phyloP scores from a whole-genome alignment of 2,888 invertebrate species.

The Dynastes maya region DNA sequence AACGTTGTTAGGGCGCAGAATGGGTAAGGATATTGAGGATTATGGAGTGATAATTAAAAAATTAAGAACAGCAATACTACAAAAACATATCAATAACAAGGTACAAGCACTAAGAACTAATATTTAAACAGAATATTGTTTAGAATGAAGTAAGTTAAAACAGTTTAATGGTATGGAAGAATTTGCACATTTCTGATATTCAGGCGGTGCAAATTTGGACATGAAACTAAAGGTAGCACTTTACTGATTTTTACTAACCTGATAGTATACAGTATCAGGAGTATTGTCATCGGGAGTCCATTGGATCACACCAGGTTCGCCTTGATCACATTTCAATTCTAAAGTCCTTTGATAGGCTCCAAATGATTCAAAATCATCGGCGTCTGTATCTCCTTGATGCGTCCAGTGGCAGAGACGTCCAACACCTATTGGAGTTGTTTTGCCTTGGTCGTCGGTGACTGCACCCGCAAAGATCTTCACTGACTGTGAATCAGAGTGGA shows the following conservation, averaged over 20 bases:
- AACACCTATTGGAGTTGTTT: slow-evolving; percentile 81
- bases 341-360: slow-evolving; percentile 92
- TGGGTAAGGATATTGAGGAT: too few relatives aligned
- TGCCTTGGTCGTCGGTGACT: slow-evolving; percentile 79
- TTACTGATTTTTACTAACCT: slow-evolving; percentile 72
- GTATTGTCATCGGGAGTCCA: slow-evolving; percentile 92
- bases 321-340: slow-evolving; percentile 86
- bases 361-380: slow-evolving; percentile 89
- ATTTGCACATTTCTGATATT: too few relatives aligned
- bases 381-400: slow-evolving; percentile 81
- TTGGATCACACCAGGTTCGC: slow-evolving; percentile 87
- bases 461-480: slow-evolving; percentile 89
- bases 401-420: slow-evolving; percentile 93
- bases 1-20: too few relatives aligned
- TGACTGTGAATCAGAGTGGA: slow-evolving; percentile 71
- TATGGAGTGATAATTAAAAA: too few relatives aligned
- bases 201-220: too few relatives aligned
- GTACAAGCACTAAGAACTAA: too few relatives aligned
- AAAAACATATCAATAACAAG: too few relatives aligned
- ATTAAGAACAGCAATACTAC: too few relatives aligned
- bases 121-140: too few relatives aligned
- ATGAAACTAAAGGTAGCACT: too few relatives aligned
- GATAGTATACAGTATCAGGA: slow-evolving; percentile 94
- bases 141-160: too few relatives aligned
- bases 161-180: too few relatives aligned